phyloP scores from a whole-genome alignment of 2,888 invertebrate genomes.

The Eupithecia exiguata region DNA sequence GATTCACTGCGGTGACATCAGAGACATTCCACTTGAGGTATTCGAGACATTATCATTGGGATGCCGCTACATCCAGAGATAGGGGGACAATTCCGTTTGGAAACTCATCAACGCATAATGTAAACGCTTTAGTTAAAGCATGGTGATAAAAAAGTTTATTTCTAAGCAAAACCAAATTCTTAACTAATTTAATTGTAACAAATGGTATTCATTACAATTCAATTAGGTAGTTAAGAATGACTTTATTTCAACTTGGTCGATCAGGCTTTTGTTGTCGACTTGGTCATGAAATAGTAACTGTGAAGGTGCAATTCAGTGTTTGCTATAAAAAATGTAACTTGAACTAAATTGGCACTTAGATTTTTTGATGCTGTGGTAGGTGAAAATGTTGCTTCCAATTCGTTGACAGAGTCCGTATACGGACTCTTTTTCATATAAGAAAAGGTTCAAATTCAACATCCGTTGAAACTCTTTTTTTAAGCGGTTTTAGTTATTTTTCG shows the following conservation, averaged over 20 bases:
- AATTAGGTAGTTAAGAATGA: no score
- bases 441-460: background rate
- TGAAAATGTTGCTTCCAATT: background rate
- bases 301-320: background rate
- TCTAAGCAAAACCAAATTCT: background rate
- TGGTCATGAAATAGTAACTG: background rate
- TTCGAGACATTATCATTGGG: slow-evolving; percentile 38
- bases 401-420: background rate
- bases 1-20: slow-evolving; percentile 45
- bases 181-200: background rate
- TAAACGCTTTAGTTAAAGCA: background rate
- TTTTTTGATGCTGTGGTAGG: background rate
- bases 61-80: slow-evolving; percentile 38
- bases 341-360: background rate
- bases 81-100: background rate
- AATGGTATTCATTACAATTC: no score
- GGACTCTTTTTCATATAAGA: no score
- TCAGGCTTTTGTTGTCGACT: background rate
- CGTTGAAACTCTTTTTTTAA: background rate
- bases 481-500: background rate
- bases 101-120: background rate
- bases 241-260: background rate
- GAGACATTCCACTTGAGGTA: slow-evolving; percentile 37
- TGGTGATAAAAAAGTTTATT: background rate
- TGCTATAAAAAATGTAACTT: background rate